A percentile compares a stretch with the other conserved stretches of the same genome.
Evolutionary conservation across 2,888 invertebrate species (phyloP).

Genomic region (Protophormia terraenovae): DNA sequence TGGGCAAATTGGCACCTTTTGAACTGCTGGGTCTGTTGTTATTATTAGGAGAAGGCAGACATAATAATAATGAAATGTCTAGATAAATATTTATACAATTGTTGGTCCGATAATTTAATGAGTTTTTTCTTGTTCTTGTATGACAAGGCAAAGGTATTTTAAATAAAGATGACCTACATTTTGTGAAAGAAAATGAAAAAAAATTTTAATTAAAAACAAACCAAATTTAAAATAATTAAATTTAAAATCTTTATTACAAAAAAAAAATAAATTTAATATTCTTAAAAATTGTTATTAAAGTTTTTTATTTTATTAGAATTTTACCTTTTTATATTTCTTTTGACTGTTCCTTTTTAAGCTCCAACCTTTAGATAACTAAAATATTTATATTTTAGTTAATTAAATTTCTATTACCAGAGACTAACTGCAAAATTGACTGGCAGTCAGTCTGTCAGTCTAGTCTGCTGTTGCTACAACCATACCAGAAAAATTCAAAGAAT

Average conservation of each 20-base stretch:
- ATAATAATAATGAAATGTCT: background rate
- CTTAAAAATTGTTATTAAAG: background rate
- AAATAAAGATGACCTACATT: conserved; percentile 26
- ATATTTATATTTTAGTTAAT: conserved; percentile 35
- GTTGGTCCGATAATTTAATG: conserved; percentile 15
- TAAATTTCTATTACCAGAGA: conserved; percentile 34
- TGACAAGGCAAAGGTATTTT: background rate
- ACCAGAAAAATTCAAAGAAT: background rate
- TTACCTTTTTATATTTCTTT: background rate
- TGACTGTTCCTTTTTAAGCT: background rate
- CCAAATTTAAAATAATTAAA: background rate
- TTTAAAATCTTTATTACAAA: background rate
- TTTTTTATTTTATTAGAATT: background rate
- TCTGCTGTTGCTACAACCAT: background rate
- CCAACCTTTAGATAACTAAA: background rate
- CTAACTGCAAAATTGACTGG: too few species aligned
- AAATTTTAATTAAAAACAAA: background rate
- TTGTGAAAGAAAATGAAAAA: background rate
- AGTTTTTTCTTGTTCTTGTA: too few species aligned
- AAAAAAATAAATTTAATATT: background rate
- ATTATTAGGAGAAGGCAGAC: background rate
- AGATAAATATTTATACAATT: conserved; percentile 8
- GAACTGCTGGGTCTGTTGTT: too few species aligned
- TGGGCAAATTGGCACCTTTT: too few species aligned
- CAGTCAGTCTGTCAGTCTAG: conserved; percentile 29